Base-by-base conservation (phyloP, 2,888 invertebrate genomes). In the Drosophila hamatofila region DNA sequence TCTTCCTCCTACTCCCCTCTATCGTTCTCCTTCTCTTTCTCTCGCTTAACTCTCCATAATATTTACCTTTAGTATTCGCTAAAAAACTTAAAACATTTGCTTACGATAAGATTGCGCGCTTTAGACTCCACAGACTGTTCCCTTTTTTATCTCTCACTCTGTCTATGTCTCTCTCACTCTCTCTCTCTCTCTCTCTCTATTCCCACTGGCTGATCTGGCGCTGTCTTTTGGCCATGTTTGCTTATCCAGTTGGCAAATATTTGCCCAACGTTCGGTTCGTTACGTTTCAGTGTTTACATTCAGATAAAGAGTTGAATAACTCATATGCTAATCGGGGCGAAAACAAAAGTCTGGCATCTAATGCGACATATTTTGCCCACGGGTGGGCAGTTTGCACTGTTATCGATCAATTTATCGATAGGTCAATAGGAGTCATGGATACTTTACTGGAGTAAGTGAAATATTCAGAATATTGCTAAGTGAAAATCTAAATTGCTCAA, bases 91-190 rank as follows among this genome's bases (percentile, higher is more conserved):
- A 70, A 81, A 70, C 73, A 79, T 81, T 79, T 79, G 64, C 70
- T 57, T 25, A 67, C 66, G 79, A 79, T 79, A 81, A 79, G 74
- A 79, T 81, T 78, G 66, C 54, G 11, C 39, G 49, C 52, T 35
- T 23, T 11, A 27, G 54, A 27, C 55, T 46, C n/a, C 16, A 23
- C 41, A n/a, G 21, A 14, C n/a, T 54, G 46, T 23, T 46, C 12
- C 35, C 35, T 18, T 25, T 2, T 12, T 37, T 11, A 25, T 33
- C 37, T 18, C 18, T 18, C 39, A 6, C 54, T 18, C 21, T 25
- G 25, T 14, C 39, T 2, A 23, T 16, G 5, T 7, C 33, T n/a
- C 25, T n/a, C 37, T 6, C 12, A 16, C 16, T 16, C 52, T 5
- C 42, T 4, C 9, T 16, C 14, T 8, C 9, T n/a, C 11, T 25